A percentile compares a stretch with the other conserved stretches of the same genome.
Conservation (phyloP, 2,888 invertebrate genomes). For the Acanthococcus lagerstroemiae region DNA sequence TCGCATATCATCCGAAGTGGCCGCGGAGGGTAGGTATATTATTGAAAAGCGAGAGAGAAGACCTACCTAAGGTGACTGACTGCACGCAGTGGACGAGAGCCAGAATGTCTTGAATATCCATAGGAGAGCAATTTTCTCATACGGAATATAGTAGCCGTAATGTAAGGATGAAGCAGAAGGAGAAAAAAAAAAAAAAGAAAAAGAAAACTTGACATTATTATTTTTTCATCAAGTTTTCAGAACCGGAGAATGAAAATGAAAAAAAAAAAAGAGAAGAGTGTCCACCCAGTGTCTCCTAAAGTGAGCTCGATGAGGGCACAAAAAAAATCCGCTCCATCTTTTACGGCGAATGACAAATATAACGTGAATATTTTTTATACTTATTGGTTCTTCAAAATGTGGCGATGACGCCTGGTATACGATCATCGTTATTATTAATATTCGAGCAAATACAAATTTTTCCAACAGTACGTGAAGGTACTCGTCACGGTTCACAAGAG, state of each 20-base stretch:
- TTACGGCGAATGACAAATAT: too few species aligned
- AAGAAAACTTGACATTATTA: constrained; percentile 29
- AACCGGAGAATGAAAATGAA: constrained; percentile 15
- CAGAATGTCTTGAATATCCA: constrained; percentile 30
- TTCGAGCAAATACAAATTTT: too few species aligned
- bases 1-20: constrained; percentile 18
- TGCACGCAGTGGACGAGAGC: constrained; percentile 10
- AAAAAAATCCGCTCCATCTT: too few species aligned
- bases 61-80: constrained; percentile 18
- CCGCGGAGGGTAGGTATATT: constrained; percentile 20
- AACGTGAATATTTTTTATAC: too few species aligned
- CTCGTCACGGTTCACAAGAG: too few species aligned
- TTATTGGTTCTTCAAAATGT: too few species aligned
- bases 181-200: constrained; percentile 11
- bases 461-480: too few species aligned
- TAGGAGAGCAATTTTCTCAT: constrained; percentile 27
- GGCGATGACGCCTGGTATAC: too few species aligned
- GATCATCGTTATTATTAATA: too few species aligned
- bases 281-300: too few species aligned
- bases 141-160: constrained; percentile 6
- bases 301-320: too few species aligned
- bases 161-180: neutral
- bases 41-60: constrained; percentile 16
- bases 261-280: too few species aligned
- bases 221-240: constrained; percentile 27